phyloP scores from a whole-genome alignment of 2,797 vertebrate genomes.

The Acanthiza pusilla region DNA sequence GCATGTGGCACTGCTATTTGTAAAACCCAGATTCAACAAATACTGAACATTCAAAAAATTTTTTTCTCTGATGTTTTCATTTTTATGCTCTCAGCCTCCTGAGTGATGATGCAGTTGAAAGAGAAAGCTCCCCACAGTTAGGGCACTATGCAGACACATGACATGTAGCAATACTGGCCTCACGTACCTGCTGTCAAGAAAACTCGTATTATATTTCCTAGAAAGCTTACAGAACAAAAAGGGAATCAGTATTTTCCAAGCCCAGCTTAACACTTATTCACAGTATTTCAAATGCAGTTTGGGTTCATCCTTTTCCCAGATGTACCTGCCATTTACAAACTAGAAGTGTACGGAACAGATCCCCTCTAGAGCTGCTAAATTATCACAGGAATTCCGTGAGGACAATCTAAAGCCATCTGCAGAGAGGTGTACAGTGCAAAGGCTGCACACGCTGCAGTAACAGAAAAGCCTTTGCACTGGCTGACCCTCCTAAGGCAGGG shows the following conservation, averaged over 20 bases:
- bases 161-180: not conserved
- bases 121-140: not conserved
- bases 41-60: not conserved
- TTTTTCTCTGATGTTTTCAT: not conserved
- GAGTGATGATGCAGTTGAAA: not conserved
- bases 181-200: not conserved
- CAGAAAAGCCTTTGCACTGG: not conserved
- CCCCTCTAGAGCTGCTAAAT: not conserved
- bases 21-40: not conserved
- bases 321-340: not conserved
- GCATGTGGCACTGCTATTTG: not conserved
- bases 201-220: not conserved
- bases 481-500: not conserved
- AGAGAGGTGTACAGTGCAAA: not conserved
- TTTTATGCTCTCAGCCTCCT: not conserved
- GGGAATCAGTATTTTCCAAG: not conserved
- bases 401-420: not conserved
- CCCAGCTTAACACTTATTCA: not conserved
- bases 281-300: not conserved
- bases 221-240: not conserved
- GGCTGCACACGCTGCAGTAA: not conserved
- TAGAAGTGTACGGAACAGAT: not conserved
- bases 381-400: not conserved
- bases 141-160: not conserved
- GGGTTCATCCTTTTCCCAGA: not conserved